Evolutionary conservation across 2,113 vertebrate genomes (phyloP).

Genomic region (Podarcis cretensis): DNA sequence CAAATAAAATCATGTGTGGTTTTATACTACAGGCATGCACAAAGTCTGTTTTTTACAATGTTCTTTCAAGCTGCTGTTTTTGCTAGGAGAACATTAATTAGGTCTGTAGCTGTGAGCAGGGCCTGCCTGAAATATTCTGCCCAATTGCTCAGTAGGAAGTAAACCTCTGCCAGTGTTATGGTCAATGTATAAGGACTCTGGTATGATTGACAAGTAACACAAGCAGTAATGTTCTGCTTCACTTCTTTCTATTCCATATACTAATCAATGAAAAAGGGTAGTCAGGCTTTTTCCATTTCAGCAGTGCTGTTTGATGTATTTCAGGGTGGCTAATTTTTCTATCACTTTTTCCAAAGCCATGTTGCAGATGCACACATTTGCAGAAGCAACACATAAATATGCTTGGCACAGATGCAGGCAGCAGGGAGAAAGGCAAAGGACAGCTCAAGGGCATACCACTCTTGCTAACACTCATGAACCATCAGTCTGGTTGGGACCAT

Average conservation of each 20-base stretch:
- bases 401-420: not conserved
- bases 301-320: not conserved
- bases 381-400: not conserved
- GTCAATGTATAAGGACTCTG: too few species aligned
- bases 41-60: conserved; percentile 43
- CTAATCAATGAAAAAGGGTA: too few species aligned
- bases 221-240: not conserved
- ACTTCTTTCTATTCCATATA: not conserved
- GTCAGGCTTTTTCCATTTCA: not conserved
- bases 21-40: conserved; percentile 48
- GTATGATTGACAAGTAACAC: too few species aligned
- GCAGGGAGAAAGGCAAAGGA: not conserved
- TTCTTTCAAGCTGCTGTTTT: conserved; percentile 33
- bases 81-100: not conserved
- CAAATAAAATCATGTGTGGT: conserved; percentile 32
- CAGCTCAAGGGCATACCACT: not conserved
- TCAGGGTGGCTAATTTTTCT: not conserved
- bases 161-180: not conserved
- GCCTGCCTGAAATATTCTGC: not conserved
- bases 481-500: too few species aligned
- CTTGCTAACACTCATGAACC: not conserved
- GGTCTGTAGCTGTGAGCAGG: not conserved
- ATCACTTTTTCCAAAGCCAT: not conserved
- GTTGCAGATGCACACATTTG: not conserved
- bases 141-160: not conserved